Conservation (phyloP, 2,113 vertebrate species). For the Piprites chloris region DNA sequence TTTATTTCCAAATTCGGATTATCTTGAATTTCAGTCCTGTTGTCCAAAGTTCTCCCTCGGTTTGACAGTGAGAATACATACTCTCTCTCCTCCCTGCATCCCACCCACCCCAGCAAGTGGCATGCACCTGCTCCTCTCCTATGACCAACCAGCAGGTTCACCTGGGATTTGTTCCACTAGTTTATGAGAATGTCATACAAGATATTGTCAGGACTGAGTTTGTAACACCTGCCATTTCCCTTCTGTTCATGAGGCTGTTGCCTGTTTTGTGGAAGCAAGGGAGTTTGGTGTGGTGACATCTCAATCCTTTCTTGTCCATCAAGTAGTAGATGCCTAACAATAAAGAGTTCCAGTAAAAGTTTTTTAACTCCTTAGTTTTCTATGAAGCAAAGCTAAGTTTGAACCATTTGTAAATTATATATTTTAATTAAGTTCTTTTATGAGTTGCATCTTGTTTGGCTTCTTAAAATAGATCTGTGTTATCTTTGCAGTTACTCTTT, state of each 20-base stretch:
- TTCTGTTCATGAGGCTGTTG: neutral
- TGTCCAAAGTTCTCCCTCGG: neutral
- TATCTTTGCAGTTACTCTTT: neutral
- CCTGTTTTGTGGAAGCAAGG: neutral
- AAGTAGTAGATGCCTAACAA: neutral
- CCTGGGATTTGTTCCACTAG: neutral
- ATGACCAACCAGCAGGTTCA: neutral
- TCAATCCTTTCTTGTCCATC: neutral
- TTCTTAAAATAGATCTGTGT: neutral
- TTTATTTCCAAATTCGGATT: neutral
- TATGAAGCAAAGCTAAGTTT: neutral
- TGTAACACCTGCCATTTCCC: neutral
- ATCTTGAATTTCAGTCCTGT: neutral
- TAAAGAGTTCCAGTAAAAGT: neutral
- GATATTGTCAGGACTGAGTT: neutral
- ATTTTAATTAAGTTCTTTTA: neutral
- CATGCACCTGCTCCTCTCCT: neutral
- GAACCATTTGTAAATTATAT: neutral
- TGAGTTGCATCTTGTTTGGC: neutral
- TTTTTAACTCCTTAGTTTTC: neutral
- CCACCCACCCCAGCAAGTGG: neutral
- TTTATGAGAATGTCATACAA: neutral
- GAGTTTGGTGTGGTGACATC: neutral
- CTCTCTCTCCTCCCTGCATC: neutral
- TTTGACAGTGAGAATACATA: neutral